Conservation (phyloP, 2,113 vertebrate species). For the Fulica atra region DNA sequence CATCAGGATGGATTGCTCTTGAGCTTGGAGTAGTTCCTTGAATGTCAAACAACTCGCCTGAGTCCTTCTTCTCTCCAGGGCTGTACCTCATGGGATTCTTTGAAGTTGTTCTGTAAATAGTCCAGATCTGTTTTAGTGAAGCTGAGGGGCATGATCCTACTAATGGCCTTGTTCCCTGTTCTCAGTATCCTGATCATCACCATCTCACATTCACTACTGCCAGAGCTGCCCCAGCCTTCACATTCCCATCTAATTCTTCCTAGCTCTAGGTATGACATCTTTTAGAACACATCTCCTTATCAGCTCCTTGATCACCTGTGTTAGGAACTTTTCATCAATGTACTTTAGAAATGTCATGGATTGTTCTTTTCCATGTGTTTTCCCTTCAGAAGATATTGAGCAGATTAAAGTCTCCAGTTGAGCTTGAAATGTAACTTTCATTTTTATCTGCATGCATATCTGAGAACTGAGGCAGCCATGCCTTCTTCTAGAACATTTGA, state of each 20-base stretch:
- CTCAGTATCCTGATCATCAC: neutral
- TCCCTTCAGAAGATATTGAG: neutral
- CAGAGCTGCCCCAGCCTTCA: neutral
- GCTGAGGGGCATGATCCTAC: neutral
- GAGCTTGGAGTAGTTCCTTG: neutral
- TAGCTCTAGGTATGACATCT: neutral
- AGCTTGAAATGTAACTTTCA: neutral
- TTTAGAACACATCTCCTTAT: neutral
- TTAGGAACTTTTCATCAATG: neutral
- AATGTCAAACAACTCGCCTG: neutral
- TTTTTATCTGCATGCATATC: neutral
- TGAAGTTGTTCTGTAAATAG: neutral
- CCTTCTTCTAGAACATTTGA: neutral
- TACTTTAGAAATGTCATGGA: accelerated
- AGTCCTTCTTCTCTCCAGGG: neutral
- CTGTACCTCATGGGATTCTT: neutral
- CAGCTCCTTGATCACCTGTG: neutral
- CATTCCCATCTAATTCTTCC: neutral
- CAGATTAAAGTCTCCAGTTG: neutral
- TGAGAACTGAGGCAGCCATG: neutral
- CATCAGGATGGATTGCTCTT: neutral
- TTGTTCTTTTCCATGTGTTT: neutral
- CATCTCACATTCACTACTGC: neutral
- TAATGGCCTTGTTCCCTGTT: neutral
- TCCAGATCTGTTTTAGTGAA: neutral